Evolutionary conservation across 2,797 vertebrate species (phyloP).

Genomic region (Gambelia wislizenii): DNA sequence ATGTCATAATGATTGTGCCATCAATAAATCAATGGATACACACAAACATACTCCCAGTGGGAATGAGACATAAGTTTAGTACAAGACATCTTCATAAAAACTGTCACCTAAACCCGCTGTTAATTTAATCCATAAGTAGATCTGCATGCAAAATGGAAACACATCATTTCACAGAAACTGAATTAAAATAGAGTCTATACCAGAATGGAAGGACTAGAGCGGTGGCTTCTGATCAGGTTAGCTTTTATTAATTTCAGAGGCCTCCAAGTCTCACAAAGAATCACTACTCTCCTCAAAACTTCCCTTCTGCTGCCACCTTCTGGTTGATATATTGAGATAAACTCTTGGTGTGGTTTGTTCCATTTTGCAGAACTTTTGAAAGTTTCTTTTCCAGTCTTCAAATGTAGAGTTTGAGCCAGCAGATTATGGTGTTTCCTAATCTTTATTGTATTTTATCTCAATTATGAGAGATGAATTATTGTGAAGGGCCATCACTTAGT

Average conservation of each 20-base stretch:
- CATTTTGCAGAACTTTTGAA: background rate
- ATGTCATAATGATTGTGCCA: background rate
- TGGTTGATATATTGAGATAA: background rate
- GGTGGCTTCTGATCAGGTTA: constrained; percentile 47
- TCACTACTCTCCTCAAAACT: constrained; percentile 28
- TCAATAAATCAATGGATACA: background rate
- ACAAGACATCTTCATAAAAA: background rate
- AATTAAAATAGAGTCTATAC: constrained; percentile 36
- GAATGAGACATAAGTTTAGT: background rate
- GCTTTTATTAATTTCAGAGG: constrained; percentile 60
- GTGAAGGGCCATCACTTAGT: no score
- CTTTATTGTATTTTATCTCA: no score
- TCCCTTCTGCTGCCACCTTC: background rate
- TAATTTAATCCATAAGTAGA: background rate
- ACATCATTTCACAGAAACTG: background rate
- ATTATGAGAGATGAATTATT: no score
- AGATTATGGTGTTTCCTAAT: no score
- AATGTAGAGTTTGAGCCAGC: no score
- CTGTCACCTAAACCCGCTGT: constrained; percentile 6
- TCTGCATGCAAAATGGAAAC: constrained; percentile 19
- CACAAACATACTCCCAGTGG: background rate
- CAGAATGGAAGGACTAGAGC: constrained; percentile 51
- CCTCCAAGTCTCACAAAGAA: rapidly evolving
- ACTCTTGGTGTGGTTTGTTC: background rate
- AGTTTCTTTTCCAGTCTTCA: background rate